Percentiles rank a stretch among this genome's conserved stretches.
These are phyloP conservation scores for Heliconius nattereri DNA, from an alignment of 1,140 invertebrate genomes.

Conservation along the genomic window DNA sequence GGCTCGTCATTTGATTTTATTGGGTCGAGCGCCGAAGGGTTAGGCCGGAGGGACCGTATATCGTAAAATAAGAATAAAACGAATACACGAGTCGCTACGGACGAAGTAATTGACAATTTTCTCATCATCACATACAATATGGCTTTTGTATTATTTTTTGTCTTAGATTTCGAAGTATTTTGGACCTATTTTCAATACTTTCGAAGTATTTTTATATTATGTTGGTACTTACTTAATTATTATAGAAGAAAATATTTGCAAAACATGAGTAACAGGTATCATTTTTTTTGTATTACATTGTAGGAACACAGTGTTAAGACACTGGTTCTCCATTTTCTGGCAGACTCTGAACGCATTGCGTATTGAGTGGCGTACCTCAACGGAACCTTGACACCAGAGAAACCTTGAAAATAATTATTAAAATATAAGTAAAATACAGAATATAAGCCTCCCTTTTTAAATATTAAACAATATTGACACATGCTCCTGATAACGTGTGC, in stretches of 20 bases:
- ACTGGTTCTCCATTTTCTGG: too few species aligned
- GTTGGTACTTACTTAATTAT: too few species aligned
- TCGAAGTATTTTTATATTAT: too few species aligned
- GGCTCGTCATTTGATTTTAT: conserved; percentile 62
- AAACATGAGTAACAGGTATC: not conserved
- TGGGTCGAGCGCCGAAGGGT: conserved; percentile 46
- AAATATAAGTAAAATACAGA: too few species aligned
- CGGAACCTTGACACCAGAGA: too few species aligned
- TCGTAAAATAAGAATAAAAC: conserved; percentile 51
- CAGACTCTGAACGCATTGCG: too few species aligned
- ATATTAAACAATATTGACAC: not conserved
- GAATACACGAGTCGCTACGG: conserved; percentile 28
- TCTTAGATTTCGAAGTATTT: too few species aligned
- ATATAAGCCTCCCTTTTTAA: too few species aligned
- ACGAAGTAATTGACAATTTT: conserved; percentile 35
- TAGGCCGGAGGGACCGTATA: conserved; percentile 52
- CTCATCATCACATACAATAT: conserved; percentile 29
- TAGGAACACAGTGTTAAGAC: too few species aligned
- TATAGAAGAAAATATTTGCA: not conserved
- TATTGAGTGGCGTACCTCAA: not conserved
- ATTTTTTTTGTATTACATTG: too few species aligned
- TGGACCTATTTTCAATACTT: too few species aligned
- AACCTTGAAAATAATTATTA: too few species aligned
- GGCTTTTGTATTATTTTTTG: not conserved
- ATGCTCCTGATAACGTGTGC: not conserved